Percentiles rank a stretch among this genome's conserved stretches.
phyloP scores from a whole-genome alignment of 2,113 vertebrate species.

The Pelecanoides urinatrix region DNA sequence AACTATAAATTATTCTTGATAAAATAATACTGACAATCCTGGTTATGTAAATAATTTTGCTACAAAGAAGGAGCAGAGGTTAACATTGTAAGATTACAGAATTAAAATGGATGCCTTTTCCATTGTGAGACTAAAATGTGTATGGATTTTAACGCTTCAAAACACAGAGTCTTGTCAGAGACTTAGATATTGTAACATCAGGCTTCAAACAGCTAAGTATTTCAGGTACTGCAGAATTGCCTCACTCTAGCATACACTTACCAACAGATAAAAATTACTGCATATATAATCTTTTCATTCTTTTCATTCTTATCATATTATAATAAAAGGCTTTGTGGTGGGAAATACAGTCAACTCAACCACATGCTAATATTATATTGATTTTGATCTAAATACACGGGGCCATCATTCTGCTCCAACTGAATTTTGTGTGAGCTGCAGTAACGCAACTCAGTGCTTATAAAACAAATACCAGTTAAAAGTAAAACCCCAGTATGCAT shows the following conservation, averaged over 20 bases:
- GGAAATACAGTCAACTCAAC: neutral
- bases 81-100: neutral
- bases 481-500: neutral
- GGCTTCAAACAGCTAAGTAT: neutral
- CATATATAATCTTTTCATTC: neutral
- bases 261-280: neutral
- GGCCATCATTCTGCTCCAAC: neutral
- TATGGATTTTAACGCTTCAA: neutral
- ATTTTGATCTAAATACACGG: neutral
- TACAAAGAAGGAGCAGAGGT: neutral
- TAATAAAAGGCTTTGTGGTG: neutral
- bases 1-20: neutral
- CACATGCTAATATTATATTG: neutral
- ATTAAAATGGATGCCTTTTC: neutral
- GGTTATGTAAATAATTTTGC: neutral
- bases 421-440: neutral
- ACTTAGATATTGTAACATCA: neutral
- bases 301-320: neutral
- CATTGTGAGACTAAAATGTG: neutral
- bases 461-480: neutral
- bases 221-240: neutral
- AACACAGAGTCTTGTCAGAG: neutral
- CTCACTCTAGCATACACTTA: neutral
- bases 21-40: neutral
- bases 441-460: neutral